Percentiles rank a stretch among this genome's conserved stretches.
Evolutionary conservation across 2,113 vertebrate species (phyloP).

Genomic region (Corythaixoides concolor): DNA sequence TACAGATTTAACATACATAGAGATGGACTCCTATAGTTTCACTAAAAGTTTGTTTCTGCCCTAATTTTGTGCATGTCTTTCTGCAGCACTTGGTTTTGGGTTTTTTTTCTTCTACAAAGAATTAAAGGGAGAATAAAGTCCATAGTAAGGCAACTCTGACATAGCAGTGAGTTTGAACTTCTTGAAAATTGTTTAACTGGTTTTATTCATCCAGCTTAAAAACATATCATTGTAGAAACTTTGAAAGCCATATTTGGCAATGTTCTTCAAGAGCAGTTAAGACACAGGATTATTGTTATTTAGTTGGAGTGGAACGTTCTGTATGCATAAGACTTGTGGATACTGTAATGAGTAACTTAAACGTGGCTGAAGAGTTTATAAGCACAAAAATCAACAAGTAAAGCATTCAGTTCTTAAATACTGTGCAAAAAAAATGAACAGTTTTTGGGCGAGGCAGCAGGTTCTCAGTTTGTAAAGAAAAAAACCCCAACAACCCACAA

Average conservation of each 20-base stretch:
- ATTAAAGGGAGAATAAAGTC: not conserved
- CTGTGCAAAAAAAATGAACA: not conserved
- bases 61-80: not conserved
- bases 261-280: conserved; percentile 3
- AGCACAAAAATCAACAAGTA: conserved; percentile 1
- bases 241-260: conserved; percentile 16
- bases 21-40: not conserved
- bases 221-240: not conserved
- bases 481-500: no score
- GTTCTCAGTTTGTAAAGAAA: not conserved
- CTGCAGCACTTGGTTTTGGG: not conserved
- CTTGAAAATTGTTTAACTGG: not conserved
- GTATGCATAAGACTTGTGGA: not conserved
- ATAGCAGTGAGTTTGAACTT: not conserved
- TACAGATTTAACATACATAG: not conserved
- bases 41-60: not conserved
- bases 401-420: not conserved
- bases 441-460: not conserved
- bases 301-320: not conserved
- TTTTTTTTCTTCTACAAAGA: not conserved
- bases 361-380: not conserved
- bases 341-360: not conserved
- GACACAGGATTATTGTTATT: conserved; percentile 29
- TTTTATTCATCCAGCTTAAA: conserved; percentile 20
- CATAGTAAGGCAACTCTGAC: not conserved